Conservation (phyloP, 2,797 vertebrate genomes). For the Enteromius viviparus region DNA sequence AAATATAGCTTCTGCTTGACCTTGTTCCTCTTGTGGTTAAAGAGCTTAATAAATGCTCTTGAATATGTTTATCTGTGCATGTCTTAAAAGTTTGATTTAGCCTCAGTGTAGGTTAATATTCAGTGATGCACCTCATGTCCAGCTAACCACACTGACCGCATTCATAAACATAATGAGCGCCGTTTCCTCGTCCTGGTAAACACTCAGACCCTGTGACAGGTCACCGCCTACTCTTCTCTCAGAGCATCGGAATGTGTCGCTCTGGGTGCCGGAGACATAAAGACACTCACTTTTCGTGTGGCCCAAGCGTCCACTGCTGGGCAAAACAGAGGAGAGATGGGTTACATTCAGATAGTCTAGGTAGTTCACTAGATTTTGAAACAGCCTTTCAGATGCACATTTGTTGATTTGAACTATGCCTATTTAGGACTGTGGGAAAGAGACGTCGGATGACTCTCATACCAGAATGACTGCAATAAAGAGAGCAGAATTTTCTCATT, state of each 20-base stretch:
- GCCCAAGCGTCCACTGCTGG: background rate
- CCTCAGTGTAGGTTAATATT: background rate
- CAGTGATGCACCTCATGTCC: conserved; percentile 1
- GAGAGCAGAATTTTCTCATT: conserved; percentile 19
- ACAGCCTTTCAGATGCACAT: background rate
- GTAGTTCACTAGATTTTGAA: conserved; percentile 11
- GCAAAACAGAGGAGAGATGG: background rate
- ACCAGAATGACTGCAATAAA: conserved; percentile 22
- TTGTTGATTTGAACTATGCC: conserved; percentile 22
- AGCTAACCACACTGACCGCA: conserved; percentile 22
- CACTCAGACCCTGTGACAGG: conserved; percentile 28
- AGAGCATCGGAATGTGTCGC: conserved; percentile 71
- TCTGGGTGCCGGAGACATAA: conserved; percentile 53
- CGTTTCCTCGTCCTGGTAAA: conserved; percentile 21
- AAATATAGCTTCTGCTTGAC: conserved; percentile 29
- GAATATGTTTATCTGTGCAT: conserved; percentile 15
- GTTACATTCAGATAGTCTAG: background rate
- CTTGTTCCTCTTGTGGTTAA: conserved; percentile 21
- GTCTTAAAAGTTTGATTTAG: conserved; percentile 12
- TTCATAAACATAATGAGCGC: conserved; percentile 30
- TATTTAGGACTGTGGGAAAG: conserved; percentile 32
- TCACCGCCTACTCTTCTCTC: conserved; percentile 60
- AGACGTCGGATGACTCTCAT: background rate
- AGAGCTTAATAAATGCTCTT: conserved; percentile 21
- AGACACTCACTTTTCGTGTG: conserved; percentile 11